Percentiles rank a stretch among this genome's conserved stretches.
Conservation (phyloP, 2,888 invertebrate species). For the Drosophila kokeensis region DNA sequence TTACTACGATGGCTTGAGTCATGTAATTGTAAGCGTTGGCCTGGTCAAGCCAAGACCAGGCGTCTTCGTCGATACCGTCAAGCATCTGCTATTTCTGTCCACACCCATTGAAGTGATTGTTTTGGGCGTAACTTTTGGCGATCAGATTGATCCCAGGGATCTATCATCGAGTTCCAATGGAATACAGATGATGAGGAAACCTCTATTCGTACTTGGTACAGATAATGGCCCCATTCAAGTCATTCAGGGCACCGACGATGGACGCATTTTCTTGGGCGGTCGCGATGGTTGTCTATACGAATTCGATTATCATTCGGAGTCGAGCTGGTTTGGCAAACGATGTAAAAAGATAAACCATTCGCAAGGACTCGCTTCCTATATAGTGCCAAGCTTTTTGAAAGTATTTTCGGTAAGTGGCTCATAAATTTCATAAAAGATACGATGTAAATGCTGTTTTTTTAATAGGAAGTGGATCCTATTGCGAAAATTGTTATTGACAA, state of each 20-base stretch:
- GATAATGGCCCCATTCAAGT: constrained; percentile 94
- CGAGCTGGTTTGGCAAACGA: constrained; percentile 97
- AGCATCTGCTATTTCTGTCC: constrained; percentile 95
- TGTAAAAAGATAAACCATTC: constrained; percentile 98
- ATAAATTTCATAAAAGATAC: background rate
- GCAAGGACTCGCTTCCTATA: constrained; percentile 92
- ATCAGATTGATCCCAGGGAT: constrained; percentile 53
- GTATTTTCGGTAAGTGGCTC: constrained; percentile 86
- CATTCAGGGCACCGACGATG: constrained; percentile 92
- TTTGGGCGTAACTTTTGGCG: constrained; percentile 84
- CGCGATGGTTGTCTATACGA: constrained; percentile 98
- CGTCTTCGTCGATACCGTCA: constrained; percentile 95
- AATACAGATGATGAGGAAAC: constrained; percentile 96
- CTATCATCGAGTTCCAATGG: constrained; percentile 86
- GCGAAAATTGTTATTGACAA: constrained; percentile 95
- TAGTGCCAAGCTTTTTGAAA: constrained; percentile 95
- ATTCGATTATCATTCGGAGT: constrained; percentile 95
- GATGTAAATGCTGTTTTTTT: constrained; percentile 84
- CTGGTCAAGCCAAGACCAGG: constrained; percentile 94
- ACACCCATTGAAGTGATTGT: constrained; percentile 96
- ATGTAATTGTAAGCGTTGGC: constrained; percentile 97
- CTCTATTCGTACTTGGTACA: constrained; percentile 96
- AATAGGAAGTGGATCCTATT: constrained; percentile 94
- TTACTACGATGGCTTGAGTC: constrained; percentile 97
- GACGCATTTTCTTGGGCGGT: constrained; percentile 97